Evolutionary conservation across 2,797 vertebrate species (phyloP).

Genomic region (Ciconia nigra): DNA sequence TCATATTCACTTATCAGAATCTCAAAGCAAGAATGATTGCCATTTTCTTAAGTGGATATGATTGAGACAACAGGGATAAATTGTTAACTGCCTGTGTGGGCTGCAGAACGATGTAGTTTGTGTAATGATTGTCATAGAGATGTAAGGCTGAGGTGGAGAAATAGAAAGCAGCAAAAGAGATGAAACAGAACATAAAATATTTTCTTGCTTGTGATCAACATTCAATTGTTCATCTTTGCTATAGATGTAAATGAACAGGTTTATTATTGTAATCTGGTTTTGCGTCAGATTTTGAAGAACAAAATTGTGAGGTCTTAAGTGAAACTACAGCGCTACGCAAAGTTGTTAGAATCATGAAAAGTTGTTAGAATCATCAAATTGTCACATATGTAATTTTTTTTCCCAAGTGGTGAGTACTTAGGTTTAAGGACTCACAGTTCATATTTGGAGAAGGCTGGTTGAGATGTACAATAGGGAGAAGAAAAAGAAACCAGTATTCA

Average conservation of each 20-base stretch:
- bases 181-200: constrained; percentile 12
- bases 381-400: neutral
- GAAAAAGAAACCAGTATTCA: neutral
- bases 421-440: neutral
- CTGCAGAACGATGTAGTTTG: neutral
- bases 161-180: neutral
- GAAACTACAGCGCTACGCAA: neutral
- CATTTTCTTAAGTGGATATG: neutral
- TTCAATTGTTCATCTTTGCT: neutral
- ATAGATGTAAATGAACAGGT: neutral
- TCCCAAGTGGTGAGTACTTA: neutral
- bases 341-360: neutral
- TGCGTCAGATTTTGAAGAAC: neutral
- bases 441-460: neutral
- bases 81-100: neutral
- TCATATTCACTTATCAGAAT: neutral
- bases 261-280: neutral
- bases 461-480: neutral
- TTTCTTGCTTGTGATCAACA: neutral
- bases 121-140: neutral
- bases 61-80: constrained; percentile 10
- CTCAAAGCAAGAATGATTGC: neutral
- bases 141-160: neutral
- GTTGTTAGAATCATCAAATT: neutral
- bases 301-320: neutral